Evolutionary conservation across 2,797 vertebrate genomes (phyloP).

Genomic region (Pipistrellus pipistrellus): DNA sequence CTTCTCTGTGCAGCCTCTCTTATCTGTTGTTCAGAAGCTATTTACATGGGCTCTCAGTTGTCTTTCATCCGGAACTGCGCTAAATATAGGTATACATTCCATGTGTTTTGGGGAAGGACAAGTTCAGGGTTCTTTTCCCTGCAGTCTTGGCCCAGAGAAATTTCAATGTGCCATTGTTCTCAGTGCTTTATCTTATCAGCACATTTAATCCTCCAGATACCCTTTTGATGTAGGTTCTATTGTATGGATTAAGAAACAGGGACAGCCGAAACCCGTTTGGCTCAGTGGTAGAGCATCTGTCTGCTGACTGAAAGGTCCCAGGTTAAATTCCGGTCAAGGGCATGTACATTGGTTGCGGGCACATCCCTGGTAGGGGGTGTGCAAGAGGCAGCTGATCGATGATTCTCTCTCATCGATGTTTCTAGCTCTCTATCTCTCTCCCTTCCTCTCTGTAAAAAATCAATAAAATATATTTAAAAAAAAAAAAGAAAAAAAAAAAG

Average conservation of each 20-base stretch:
- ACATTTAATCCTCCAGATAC: neutral
- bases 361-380: no score
- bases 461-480: no score
- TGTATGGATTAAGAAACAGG: neutral
- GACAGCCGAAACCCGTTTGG: no score
- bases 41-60: neutral
- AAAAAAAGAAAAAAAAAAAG: neutral
- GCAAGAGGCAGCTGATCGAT: no score
- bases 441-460: no score
- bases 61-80: neutral
- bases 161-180: neutral
- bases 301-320: no score
- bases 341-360: no score
- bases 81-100: neutral
- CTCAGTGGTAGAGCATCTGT: no score
- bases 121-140: neutral
- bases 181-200: neutral
- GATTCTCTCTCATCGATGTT: no score
- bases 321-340: no score
- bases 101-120: neutral
- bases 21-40: neutral
- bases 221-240: neutral
- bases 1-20: neutral
- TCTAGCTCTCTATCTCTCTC: no score
- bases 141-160: neutral